phyloP scores from a whole-genome alignment of 1,140 invertebrate species.

The Papilio helenus region DNA sequence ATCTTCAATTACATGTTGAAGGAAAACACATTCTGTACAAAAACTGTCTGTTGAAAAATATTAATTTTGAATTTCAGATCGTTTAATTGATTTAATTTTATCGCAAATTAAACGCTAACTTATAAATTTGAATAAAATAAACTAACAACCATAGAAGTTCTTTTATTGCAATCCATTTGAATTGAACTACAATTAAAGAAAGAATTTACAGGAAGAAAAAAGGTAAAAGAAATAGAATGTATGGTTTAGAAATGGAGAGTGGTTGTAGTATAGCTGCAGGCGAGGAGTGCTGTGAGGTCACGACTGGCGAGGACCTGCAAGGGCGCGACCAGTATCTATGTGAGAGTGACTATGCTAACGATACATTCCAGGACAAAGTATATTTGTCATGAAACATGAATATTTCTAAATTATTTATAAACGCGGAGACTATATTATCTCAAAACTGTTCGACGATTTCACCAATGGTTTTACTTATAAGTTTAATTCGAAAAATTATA shows the following conservation, averaged over 20 bases:
- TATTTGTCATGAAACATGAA: background rate
- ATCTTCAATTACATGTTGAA: background rate
- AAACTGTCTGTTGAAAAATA: background rate
- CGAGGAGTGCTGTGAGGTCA: slow-evolving; percentile 64
- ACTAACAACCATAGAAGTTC: background rate
- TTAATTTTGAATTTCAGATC: background rate
- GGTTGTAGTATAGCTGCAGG: slow-evolving; percentile 48
- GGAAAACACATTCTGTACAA: background rate
- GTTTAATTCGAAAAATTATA: no score
- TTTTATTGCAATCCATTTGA: background rate
- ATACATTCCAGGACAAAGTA: background rate
- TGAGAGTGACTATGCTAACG: background rate
- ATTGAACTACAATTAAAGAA: background rate
- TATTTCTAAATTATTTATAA: background rate
- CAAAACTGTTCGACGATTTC: no score
- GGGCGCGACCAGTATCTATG: slow-evolving; percentile 51
- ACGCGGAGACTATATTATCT: background rate
- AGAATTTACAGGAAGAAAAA: background rate
- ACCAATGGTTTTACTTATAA: no score
- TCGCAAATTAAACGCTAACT: background rate
- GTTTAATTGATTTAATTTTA: background rate
- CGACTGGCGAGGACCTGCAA: slow-evolving; percentile 71
- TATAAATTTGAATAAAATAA: background rate
- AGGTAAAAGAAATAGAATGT: background rate
- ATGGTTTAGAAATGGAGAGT: slow-evolving; percentile 34